phyloP scores from a whole-genome alignment of 2,888 invertebrate species.

The Callimorpha dominula region DNA sequence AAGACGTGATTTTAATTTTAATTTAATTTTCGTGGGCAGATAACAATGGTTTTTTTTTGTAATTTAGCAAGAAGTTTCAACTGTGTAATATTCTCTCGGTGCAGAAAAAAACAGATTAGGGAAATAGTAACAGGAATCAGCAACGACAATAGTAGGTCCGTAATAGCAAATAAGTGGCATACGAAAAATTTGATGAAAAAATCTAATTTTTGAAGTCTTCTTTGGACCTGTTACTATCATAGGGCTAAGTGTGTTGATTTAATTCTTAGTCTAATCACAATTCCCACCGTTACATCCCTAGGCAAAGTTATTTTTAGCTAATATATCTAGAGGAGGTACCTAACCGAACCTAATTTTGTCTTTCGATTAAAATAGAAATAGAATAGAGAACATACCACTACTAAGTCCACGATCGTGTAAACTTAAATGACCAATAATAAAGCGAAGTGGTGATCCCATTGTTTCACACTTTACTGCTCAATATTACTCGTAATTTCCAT shows the following conservation, averaged over 20 bases:
- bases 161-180: background rate
- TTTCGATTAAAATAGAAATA: background rate
- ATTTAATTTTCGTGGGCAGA: background rate
- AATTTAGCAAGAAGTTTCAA: background rate
- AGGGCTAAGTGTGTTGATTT: no score
- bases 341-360: no score
- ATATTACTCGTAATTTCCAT: background rate
- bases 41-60: background rate
- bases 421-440: background rate
- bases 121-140: no score
- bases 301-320: no score
- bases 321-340: no score
- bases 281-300: no score
- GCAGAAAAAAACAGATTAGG: no score
- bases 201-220: no score
- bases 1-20: background rate
- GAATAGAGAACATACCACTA: background rate
- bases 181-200: no score
- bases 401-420: background rate
- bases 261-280: background rate
- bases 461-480: background rate
- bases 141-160: background rate
- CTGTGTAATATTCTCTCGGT: background rate
- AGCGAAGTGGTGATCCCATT: no score
- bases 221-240: no score